These are phyloP conservation scores for Eupleurogrammus muticus DNA, from an alignment of 2,797 vertebrate genomes.

Conservation along the genomic window DNA sequence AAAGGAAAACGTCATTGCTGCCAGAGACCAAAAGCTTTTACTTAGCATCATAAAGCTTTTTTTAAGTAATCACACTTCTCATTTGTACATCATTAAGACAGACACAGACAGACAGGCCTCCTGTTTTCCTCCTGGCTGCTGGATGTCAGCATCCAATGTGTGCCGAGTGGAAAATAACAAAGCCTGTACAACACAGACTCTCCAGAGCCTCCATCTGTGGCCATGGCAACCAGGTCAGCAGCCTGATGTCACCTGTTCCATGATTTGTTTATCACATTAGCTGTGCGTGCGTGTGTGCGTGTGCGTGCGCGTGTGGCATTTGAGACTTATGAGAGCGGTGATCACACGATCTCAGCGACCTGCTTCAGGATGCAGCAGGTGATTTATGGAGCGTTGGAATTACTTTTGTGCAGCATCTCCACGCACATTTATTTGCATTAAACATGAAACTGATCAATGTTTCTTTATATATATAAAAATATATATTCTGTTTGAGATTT, in stretches of 20 bases:
- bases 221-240: conserved; percentile 52
- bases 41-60: background rate
- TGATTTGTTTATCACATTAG: conserved; percentile 47
- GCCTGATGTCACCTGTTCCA: conserved; percentile 49
- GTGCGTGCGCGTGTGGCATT: background rate
- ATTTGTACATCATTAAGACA: background rate
- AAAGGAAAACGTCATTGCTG: background rate
- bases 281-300: background rate
- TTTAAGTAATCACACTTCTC: background rate
- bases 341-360: too few relatives aligned
- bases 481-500: background rate
- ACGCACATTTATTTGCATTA: conserved; percentile 9
- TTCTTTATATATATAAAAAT: too few relatives aligned
- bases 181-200: conserved; percentile 32
- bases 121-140: conserved; percentile 9
- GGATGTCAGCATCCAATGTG: conserved; percentile 4
- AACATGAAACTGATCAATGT: conserved; percentile 8
- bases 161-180: conserved; percentile 30
- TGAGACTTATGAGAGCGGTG: too few relatives aligned
- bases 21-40: too few relatives aligned
- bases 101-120: background rate
- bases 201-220: conserved; percentile 40
- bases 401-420: background rate
- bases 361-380: background rate
- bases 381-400: background rate